Evolutionary conservation across 2,888 invertebrate species (phyloP).

Genomic region (Parnassius smintheus): DNA sequence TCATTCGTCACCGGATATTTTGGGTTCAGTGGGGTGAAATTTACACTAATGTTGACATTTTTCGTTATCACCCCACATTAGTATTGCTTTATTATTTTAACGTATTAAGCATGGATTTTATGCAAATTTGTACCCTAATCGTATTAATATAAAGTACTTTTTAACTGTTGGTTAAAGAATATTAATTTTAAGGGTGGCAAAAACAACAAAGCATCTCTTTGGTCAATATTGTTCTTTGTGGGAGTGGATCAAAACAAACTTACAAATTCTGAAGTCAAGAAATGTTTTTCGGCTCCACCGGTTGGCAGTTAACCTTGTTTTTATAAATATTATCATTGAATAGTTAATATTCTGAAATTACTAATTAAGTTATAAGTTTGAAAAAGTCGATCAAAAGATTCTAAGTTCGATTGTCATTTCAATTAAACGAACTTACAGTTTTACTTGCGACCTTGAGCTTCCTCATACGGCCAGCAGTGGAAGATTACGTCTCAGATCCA

Average conservation of each 20-base stretch:
- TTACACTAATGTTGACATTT: conserved; percentile 62
- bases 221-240: conserved; percentile 23
- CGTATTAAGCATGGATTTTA: neutral
- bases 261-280: conserved; percentile 6
- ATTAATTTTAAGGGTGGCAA: conserved; percentile 29
- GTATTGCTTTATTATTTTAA: conserved; percentile 31
- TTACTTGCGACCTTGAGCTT: no score
- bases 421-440: no score
- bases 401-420: no score
- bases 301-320: no score
- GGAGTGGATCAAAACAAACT: conserved; percentile 13
- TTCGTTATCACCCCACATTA: conserved; percentile 54
- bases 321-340: no score
- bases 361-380: no score
- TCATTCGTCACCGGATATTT: conserved; percentile 63
- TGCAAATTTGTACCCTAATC: conserved; percentile 5
- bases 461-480: no score
- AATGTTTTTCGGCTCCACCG: neutral
- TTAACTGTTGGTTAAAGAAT: neutral
- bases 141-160: neutral
- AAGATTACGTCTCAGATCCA: no score
- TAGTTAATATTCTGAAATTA: no score
- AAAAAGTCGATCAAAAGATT: no score
- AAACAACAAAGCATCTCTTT: conserved; percentile 28
- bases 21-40: conserved; percentile 42